Evolutionary conservation across 2,797 vertebrate species (phyloP).

Genomic region (Premnoplex brunnescens): DNA sequence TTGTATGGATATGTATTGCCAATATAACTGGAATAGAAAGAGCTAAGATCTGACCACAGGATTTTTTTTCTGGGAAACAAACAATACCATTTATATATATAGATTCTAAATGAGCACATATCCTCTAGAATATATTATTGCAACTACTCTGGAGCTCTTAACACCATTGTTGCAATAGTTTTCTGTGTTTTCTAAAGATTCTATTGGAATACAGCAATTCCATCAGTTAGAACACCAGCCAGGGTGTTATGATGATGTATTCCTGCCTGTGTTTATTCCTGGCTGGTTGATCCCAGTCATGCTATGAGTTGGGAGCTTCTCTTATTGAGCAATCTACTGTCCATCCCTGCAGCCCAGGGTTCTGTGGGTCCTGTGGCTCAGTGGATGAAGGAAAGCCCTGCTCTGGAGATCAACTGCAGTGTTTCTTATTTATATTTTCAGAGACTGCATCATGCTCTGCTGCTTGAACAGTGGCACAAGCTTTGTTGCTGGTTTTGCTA

Average conservation of each 20-base stretch:
- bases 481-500: conserved; percentile 97
- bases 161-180: not conserved
- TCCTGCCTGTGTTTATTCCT: not conserved
- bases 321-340: not conserved
- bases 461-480: conserved; percentile 99
- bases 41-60: not conserved
- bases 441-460: conserved; percentile 97
- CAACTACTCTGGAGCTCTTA: not conserved
- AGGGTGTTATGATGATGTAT: not conserved
- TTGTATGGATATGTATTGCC: not conserved
- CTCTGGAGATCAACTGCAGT: conserved; percentile 32
- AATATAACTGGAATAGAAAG: not conserved
- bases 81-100: not conserved
- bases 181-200: not conserved
- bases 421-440: conserved; percentile 71
- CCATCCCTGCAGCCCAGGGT: not conserved
- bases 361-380: not conserved
- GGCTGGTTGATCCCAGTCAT: not conserved
- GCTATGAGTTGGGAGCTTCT: not conserved
- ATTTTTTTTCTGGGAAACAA: not conserved
- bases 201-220: not conserved
- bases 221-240: not conserved
- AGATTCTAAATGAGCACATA: not conserved
- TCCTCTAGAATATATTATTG: not conserved
- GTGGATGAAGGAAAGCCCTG: not conserved